phyloP scores from a whole-genome alignment of 2,797 vertebrate species.

The Melanotaenia maccullochi region DNA sequence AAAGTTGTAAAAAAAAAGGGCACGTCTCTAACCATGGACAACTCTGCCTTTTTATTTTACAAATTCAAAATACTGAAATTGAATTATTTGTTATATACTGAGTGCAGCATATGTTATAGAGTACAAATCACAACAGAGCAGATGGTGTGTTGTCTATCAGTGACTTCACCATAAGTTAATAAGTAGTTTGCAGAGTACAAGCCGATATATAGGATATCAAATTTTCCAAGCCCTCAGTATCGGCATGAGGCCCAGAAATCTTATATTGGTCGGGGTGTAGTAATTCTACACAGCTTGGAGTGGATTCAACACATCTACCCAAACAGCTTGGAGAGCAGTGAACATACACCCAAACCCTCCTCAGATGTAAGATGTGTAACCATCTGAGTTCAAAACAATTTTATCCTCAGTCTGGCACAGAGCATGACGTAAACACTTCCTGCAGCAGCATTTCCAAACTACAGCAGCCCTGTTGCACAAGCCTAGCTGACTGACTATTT shows the following conservation, averaged over 20 bases:
- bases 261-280: neutral
- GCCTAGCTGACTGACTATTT: constrained; percentile 74
- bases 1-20: constrained; percentile 64
- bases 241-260: constrained; percentile 5
- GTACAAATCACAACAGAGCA: neutral
- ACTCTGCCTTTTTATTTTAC: constrained; percentile 75
- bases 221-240: neutral
- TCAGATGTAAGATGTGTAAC: constrained; percentile 51
- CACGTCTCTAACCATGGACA: constrained; percentile 74
- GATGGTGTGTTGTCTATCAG: neutral
- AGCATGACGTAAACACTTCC: constrained; percentile 67
- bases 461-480: constrained; percentile 57
- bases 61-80: constrained; percentile 44
- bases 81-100: neutral
- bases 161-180: neutral
- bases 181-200: neutral
- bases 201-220: neutral
- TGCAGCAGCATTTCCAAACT: constrained; percentile 59
- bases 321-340: constrained; percentile 46
- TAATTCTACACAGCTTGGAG: constrained; percentile 45
- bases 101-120: neutral
- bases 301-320: constrained; percentile 23
- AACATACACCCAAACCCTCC: constrained; percentile 54
- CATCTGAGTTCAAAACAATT: constrained; percentile 54
- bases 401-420: constrained; percentile 62